These are phyloP conservation scores for Philhelius pedissequus DNA, from an alignment of 2,888 invertebrate genomes.

Conservation along the genomic window DNA sequence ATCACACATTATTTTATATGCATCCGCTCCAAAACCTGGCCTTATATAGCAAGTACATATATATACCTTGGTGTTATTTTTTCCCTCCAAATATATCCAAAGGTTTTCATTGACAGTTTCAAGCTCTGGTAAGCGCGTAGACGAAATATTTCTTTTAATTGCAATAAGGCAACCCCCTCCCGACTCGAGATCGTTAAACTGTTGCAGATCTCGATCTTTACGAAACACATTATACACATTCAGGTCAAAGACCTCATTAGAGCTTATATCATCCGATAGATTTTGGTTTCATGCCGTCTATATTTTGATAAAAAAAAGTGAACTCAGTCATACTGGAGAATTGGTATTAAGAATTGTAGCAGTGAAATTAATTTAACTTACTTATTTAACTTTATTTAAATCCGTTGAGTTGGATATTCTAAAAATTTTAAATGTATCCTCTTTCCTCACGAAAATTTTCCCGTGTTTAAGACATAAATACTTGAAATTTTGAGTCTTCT, in stretches of 20 bases:
- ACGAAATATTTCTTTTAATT: neutral
- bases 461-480: neutral
- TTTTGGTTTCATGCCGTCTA: neutral
- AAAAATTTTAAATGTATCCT: neutral
- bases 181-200: neutral
- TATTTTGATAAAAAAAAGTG: neutral
- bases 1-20: no score
- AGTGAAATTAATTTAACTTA: neutral
- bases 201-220: no score
- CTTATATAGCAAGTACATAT: no score
- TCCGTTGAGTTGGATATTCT: neutral
- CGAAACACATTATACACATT: no score
- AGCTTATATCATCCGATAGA: neutral
- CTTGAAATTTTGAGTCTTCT: neutral
- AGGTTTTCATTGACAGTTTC: no score
- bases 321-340: neutral
- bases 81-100: no score
- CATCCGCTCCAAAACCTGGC: no score
- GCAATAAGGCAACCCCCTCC: neutral
- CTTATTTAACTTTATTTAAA: neutral
- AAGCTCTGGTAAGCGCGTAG: no score
- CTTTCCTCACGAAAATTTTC: neutral
- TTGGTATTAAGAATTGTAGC: neutral
- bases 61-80: no score
- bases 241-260: neutral